Evolutionary conservation across 1,140 invertebrate species (phyloP).

Genomic region (Drosophila triauraria): DNA sequence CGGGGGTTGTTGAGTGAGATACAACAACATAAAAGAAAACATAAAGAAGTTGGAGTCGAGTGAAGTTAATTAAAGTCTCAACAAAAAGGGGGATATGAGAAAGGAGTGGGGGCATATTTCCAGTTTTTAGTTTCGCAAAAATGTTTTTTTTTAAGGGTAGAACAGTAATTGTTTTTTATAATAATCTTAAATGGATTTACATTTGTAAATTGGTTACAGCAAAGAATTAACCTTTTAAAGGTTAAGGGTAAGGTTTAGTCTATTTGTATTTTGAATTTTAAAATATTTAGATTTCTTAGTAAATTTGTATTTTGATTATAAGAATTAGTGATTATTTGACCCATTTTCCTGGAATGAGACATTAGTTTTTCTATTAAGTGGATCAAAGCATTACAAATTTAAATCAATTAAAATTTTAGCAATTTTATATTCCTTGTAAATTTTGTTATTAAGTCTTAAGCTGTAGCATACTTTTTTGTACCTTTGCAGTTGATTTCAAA

Average conservation of each 20-base stretch:
- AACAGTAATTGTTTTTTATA: background rate
- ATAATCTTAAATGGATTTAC: conserved; percentile 15
- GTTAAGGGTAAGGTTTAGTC: too few relatives aligned
- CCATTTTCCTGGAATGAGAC: too few relatives aligned
- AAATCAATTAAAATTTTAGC: too few relatives aligned
- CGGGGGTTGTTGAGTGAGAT: conserved; percentile 37
- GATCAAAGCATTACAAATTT: too few relatives aligned
- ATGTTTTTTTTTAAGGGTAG: background rate
- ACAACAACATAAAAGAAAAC: conserved; percentile 23
- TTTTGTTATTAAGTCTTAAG: too few relatives aligned
- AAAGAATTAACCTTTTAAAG: background rate
- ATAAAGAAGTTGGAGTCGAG: conserved; percentile 44
- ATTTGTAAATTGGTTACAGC: conserved; percentile 7
- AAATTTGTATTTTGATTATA: too few relatives aligned
- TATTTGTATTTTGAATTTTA: too few relatives aligned
- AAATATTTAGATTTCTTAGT: too few relatives aligned
- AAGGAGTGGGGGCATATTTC: conserved; percentile 36
- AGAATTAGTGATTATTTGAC: too few relatives aligned
- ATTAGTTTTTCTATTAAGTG: too few relatives aligned
- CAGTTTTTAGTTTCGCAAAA: conserved; percentile 44
- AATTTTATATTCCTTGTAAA: too few relatives aligned
- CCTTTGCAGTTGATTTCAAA: background rate
- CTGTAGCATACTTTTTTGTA: too few relatives aligned
- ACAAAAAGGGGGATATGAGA: conserved; percentile 8
- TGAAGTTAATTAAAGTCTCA: conserved; percentile 67